Evolutionary conservation across 1,140 invertebrate genomes (phyloP), one percentile per base, ranked within the genome.

Genomic region (Brachionus paranguensis): DNA sequence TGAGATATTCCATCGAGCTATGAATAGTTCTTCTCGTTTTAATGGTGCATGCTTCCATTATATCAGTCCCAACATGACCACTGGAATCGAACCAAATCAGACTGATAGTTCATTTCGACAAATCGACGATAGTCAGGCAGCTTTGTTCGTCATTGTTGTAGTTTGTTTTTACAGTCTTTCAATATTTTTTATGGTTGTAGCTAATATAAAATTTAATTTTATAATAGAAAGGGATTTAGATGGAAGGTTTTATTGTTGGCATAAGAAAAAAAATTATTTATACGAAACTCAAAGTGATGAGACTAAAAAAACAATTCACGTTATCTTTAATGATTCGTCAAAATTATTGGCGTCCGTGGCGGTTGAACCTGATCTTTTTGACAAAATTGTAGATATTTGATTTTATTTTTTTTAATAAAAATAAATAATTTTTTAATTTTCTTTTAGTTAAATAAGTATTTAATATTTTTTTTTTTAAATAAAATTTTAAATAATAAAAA

Each of bases 121-220:
- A n/a, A n/a, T 29, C 33, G 60, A 81, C 8, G 64, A 81, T 37
- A 33, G 12, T 17, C 27, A 37, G 11, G 78, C 78, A 4, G 78
- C 78, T 45, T 1, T 64, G n/a, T 81, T 81, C 45, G 10, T 64
- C 11, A 64, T 81, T 45, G 78, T 81, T 11, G 78, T 81, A 24
- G 37, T 81, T 43, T 64, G 78, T 47, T 81, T 81, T 68, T 81
- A 81, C 27, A 64, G 78, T 47, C n/a, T 81, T 27, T 81, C 78
- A 17, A 81, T 81, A 29, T 33, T 81, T 12, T 81, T 81, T 64
- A 60, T 81, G 33, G 27, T 64, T 17, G 33, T 81, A 2, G 7
- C 41, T 3, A 81, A 81, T 68, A 55, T 65, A 20, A 81, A 47
- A 27, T 68, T 81, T 41, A 64, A 81, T 27, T 45, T 64, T 81